Conservation (phyloP, 1,140 invertebrate species). For the Drosophila miranda region DNA sequence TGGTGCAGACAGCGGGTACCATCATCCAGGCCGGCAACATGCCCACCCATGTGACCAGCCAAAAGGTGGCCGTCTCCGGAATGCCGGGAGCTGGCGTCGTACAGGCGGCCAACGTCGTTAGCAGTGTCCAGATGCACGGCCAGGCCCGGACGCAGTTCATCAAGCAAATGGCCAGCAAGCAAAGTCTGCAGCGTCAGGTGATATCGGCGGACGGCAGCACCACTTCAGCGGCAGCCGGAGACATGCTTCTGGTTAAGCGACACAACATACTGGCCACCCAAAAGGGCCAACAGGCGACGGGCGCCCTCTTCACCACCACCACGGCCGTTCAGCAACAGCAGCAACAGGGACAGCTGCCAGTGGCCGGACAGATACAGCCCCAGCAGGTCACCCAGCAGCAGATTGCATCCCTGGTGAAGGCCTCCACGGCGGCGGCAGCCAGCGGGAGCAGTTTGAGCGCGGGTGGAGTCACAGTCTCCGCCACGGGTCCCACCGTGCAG, state of each 20-base stretch:
- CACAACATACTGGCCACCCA: constrained; percentile 85
- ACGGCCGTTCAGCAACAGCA: constrained; percentile 50
- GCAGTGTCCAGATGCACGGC: constrained; percentile 72
- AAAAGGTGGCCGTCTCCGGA: constrained; percentile 79
- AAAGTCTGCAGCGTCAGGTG: constrained; percentile 84
- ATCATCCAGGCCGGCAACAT: constrained; percentile 73
- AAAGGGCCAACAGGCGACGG: constrained; percentile 83
- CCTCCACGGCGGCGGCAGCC: constrained; percentile 81
- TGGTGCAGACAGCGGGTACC: constrained; percentile 58
- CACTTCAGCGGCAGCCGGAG: constrained; percentile 66
- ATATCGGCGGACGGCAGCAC: constrained; percentile 85
- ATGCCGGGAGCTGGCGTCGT: constrained; percentile 59
- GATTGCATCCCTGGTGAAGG: constrained; percentile 80
- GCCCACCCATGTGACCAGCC: constrained; percentile 71
- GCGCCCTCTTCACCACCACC: constrained; percentile 71
- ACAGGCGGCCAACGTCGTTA: constrained; percentile 64
- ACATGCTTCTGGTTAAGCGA: constrained; percentile 88
- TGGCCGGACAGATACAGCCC: constrained; percentile 26
- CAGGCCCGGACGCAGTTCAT: constrained; percentile 74
- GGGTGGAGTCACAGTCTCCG: constrained; percentile 71
- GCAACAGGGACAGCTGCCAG: constrained; percentile 58
- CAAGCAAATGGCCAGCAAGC: constrained; percentile 82
- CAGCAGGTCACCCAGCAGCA: constrained; percentile 77
- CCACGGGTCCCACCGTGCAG: constrained; percentile 82
- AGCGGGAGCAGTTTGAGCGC: constrained; percentile 66